These are phyloP conservation scores for Festucalex cinctus DNA, from an alignment of 2,113 vertebrate genomes.

Conservation along the genomic window DNA sequence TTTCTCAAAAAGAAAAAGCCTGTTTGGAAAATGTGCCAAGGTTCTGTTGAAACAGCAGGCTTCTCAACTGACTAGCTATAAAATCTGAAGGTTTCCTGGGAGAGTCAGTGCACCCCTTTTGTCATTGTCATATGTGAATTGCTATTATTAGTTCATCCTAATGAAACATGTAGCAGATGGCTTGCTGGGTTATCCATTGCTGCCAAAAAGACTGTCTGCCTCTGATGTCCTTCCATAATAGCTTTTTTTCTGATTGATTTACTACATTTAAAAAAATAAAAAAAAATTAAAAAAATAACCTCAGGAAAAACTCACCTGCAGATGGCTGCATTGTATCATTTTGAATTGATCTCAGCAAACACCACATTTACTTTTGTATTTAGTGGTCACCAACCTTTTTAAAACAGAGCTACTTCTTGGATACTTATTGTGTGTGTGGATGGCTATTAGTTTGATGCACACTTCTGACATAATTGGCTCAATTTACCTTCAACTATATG, in stretches of 20 bases:
- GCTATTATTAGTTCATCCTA: constrained; percentile 15
- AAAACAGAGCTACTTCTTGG: no score
- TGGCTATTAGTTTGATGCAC: no score
- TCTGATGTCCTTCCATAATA: constrained; percentile 26
- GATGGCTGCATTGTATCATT: not conserved
- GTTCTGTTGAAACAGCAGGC: not conserved
- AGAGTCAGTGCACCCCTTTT: not conserved
- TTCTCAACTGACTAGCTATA: not conserved
- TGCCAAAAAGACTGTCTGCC: constrained; percentile 42
- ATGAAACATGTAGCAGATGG: constrained; percentile 8
- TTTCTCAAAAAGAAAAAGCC: constrained; percentile 7
- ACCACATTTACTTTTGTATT: no score
- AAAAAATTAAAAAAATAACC: not conserved
- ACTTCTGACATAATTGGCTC: no score
- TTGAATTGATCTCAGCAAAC: no score
- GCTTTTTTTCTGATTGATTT: constrained; percentile 21
- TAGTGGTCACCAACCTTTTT: no score
- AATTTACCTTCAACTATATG: no score
- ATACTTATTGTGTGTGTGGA: no score
- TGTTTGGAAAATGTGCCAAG: not conserved
- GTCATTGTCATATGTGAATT: constrained; percentile 4
- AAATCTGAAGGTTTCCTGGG: constrained; percentile 6
- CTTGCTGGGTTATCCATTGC: constrained; percentile 10
- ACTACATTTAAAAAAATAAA: not conserved
- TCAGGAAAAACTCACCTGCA: not conserved